Evolutionary conservation across 2,113 vertebrate species (phyloP).

Genomic region (Platichthys flesus): DNA sequence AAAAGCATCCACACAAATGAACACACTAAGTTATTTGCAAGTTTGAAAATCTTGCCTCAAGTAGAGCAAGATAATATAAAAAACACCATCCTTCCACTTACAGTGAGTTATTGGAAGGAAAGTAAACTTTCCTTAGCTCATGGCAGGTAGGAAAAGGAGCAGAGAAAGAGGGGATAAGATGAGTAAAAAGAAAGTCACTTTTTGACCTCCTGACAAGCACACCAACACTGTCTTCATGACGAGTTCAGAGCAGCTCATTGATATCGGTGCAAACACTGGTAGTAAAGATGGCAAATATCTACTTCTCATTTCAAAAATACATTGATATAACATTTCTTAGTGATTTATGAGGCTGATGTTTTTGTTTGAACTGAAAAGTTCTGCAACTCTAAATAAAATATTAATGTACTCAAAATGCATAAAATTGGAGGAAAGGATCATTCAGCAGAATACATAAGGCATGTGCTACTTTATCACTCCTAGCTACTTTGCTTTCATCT

Average conservation of each 20-base stretch:
- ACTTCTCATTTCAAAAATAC: neutral
- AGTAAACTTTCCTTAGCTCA: conserved; percentile 30
- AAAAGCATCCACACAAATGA: neutral
- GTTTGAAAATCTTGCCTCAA: conserved; percentile 32
- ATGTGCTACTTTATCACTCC: conserved; percentile 18
- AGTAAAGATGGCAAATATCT: neutral
- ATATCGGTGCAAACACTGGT: too few relatives aligned
- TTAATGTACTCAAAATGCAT: neutral
- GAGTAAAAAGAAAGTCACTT: neutral
- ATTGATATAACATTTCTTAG: neutral
- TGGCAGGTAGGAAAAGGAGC: conserved; percentile 20
- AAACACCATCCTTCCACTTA: conserved; percentile 26
- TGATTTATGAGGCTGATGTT: neutral
- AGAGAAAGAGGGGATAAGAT: conserved; percentile 4
- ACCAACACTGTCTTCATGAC: conserved; percentile 3
- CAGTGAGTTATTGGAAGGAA: conserved; percentile 27
- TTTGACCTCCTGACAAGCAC: conserved; percentile 25
- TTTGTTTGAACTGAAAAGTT: neutral
- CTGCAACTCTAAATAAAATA: neutral
- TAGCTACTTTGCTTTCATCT: conserved; percentile 41
- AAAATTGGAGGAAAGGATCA: neutral
- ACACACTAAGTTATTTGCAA: neutral
- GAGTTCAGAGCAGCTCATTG: conserved; percentile 2
- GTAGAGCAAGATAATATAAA: conserved; percentile 39
- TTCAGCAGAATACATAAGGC: neutral